These are phyloP conservation scores for Conomelus anceps DNA, from an alignment of 2,888 invertebrate genomes.

Conservation along the genomic window DNA sequence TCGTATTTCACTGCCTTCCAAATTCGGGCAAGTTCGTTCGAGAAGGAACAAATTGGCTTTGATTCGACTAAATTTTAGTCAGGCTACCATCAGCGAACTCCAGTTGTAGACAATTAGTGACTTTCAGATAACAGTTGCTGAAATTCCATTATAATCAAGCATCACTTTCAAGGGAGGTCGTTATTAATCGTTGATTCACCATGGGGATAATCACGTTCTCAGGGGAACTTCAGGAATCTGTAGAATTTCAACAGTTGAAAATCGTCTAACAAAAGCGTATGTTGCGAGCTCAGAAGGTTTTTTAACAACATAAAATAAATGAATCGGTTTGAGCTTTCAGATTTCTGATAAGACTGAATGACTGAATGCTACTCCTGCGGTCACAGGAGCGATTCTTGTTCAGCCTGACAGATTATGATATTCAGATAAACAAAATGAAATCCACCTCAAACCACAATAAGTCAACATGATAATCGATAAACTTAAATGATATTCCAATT, in stretches of 20 bases:
- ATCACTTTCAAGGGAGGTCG: background rate
- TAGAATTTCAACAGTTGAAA: background rate
- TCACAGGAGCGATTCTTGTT: too few species aligned
- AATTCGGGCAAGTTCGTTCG: background rate
- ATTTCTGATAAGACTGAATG: too few species aligned
- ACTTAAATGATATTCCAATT: too few species aligned
- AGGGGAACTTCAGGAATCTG: background rate
- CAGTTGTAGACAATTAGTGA: background rate
- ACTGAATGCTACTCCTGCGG: too few species aligned
- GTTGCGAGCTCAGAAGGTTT: too few species aligned
- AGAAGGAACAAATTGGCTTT: background rate
- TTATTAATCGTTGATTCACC: background rate
- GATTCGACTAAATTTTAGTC: background rate
- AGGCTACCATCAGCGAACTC: background rate
- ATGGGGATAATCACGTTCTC: background rate
- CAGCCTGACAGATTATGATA: too few species aligned
- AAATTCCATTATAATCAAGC: background rate
- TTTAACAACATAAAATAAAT: too few species aligned
- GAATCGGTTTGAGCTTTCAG: too few species aligned
- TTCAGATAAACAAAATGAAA: too few species aligned
- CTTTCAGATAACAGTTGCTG: background rate
- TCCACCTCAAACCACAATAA: too few species aligned
- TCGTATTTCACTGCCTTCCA: too few species aligned
- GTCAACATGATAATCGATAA: too few species aligned
- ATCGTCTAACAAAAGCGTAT: background rate